Percentiles rank a stretch among this genome's conserved stretches.
phyloP scores from a whole-genome alignment of 2,888 invertebrate species.

The Heliconius aoede region DNA sequence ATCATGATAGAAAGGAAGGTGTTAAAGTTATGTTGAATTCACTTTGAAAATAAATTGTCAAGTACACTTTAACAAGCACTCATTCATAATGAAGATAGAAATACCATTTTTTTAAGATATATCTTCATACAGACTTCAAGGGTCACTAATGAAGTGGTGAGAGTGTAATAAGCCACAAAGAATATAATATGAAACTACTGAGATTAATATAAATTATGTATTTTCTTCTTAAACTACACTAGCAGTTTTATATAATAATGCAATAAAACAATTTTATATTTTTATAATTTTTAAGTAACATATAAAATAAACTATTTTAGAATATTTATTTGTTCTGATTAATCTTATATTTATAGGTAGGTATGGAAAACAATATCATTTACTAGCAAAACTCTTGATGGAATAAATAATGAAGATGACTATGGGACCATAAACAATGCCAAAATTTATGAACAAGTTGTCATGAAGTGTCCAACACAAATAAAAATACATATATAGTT shows the following conservation, averaged over 20 bases:
- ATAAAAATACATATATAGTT: neutral
- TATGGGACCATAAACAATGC: neutral
- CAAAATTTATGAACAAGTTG: neutral
- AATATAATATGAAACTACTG: conserved; percentile 5
- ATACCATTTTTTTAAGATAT: neutral
- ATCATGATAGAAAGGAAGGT: neutral
- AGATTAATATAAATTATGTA: neutral
- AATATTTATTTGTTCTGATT: neutral
- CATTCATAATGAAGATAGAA: neutral
- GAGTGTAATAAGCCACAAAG: conserved; percentile 45
- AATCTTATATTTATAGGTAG: neutral
- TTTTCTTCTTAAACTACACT: no score
- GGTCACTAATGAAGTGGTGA: conserved; percentile 56
- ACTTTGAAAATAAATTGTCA: no score
- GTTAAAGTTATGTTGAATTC: no score
- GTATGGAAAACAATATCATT: conserved; percentile 5
- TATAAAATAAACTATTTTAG: conserved; percentile 1
- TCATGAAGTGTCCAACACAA: neutral
- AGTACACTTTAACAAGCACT: neutral
- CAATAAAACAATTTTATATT: neutral
- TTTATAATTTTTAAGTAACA: neutral
- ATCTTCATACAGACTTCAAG: conserved; percentile 56
- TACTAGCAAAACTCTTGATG: neutral
- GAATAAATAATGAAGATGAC: neutral
- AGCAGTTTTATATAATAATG: neutral